phyloP scores from a whole-genome alignment of 2,888 invertebrate genomes.

The Lymantria monacha region DNA sequence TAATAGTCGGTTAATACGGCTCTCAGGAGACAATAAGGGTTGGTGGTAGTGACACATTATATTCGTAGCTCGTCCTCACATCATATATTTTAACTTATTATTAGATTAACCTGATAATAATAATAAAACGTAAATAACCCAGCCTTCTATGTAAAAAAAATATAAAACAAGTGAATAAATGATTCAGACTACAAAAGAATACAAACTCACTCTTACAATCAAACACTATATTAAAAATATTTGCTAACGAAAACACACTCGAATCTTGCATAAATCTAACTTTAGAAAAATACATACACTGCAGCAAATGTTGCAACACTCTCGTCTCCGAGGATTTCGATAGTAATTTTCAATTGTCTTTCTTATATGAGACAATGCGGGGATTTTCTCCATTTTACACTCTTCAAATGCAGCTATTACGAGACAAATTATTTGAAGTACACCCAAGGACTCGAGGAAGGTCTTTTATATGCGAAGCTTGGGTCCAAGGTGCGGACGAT shows the following conservation, averaged over 20 bases:
- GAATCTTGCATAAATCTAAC: too few relatives aligned
- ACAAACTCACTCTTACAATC: neutral
- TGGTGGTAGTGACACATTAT: too few relatives aligned
- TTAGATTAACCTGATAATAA: too few relatives aligned
- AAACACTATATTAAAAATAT: neutral
- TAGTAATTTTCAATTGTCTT: conserved; percentile 73
- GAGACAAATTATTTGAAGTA: conserved; percentile 75
- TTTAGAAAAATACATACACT: conserved; percentile 32
- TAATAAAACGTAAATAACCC: too few relatives aligned
- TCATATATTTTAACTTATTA: too few relatives aligned
- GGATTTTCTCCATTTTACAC: conserved; percentile 57
- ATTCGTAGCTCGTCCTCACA: too few relatives aligned
- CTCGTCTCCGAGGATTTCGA: conserved; percentile 51
- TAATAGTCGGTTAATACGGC: too few relatives aligned
- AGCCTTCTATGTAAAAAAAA: too few relatives aligned
- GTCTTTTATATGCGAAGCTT: conserved; percentile 75
- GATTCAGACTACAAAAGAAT: too few relatives aligned
- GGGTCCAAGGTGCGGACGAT: conserved; percentile 76
- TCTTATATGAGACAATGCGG: conserved; percentile 61
- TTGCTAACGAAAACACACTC: neutral
- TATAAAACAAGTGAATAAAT: too few relatives aligned
- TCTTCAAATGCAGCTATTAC: conserved; percentile 69
- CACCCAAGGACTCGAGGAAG: conserved; percentile 68
- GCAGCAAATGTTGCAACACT: conserved; percentile 26
- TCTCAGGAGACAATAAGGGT: too few relatives aligned